phyloP scores from a whole-genome alignment of 2,888 invertebrate genomes.

The Eudasyphora cyanicolor region DNA sequence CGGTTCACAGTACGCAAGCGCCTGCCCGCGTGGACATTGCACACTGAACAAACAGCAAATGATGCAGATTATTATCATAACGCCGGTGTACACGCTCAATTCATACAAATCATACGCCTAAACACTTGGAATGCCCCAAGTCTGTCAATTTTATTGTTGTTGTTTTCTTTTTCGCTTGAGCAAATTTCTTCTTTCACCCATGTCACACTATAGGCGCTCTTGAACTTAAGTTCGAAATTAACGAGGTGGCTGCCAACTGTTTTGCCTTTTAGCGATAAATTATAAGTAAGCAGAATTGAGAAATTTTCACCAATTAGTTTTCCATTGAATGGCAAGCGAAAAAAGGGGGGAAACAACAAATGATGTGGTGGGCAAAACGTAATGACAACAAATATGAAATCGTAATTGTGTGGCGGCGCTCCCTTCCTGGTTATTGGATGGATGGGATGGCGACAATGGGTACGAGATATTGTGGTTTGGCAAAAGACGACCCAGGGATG shows the following conservation, averaged over 20 bases:
- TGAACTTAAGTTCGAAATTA: not conserved
- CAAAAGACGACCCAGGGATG: too few relatives aligned
- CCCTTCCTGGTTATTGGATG: too few relatives aligned
- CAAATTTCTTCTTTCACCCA: not conserved
- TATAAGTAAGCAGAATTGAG: not conserved
- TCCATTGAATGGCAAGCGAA: not conserved
- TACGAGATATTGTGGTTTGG: too few relatives aligned
- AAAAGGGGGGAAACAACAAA: too few relatives aligned
- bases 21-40: not conserved
- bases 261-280: not conserved
- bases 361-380: not conserved
- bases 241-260: not conserved
- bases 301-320: not conserved
- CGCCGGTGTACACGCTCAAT: not conserved
- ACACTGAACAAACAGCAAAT: not conserved
- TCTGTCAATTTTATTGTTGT: not conserved
- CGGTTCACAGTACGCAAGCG: not conserved
- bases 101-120: slow-evolving; percentile 3
- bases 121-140: not conserved
- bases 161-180: too few relatives aligned
- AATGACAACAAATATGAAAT: too few relatives aligned
- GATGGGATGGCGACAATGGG: too few relatives aligned
- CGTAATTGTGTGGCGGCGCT: too few relatives aligned
- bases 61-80: not conserved
- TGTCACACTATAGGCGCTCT: not conserved